Base-by-base conservation (phyloP, 1,140 invertebrate species). In the Globodera rostochiensis region DNA sequence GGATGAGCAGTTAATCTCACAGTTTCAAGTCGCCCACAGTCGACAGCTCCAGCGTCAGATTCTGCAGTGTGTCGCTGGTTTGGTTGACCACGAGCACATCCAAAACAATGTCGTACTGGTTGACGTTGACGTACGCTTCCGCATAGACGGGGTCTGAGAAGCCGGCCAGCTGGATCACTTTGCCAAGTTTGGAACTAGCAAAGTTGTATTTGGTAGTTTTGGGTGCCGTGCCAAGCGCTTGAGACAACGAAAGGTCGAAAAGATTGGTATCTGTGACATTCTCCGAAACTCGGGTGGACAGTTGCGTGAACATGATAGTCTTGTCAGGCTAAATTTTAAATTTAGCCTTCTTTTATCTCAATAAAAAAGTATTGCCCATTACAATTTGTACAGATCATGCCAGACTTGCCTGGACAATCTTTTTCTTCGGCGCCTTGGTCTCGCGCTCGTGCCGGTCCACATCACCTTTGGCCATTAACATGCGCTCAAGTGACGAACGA, bases 101-200 rank as follows among this genome's bases (percentile, higher is more conserved):
- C n/a, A 98, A 91, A 57, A 97, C 95, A 87, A 98, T 97, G 87
- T 98, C 96, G 90, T 98, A 99, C 91, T 99, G 97, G 91, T 99
- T 99, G 74, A 99, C 97, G 90, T 99, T 94, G 0, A 99, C 97
- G 89, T 99, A 96, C 36, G 97, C 97, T 91, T 99, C 98, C 13
- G 97, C 95, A 91, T 99, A 99, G 66, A 99, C 96, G 49, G 98
- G 97, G 92, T 99, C 98, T 0, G 96, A 98, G 91, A 98, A 98
- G 25, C 97, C 98, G n/a, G 97, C 98, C 81, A 99, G 92, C 90
- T 99, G 97, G n/a, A 95, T 97, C 77, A 93, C 92, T 92, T 97
- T 93, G 86, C 92, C 93, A 5, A 93, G 89, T 86, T 93, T 93
- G 19, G 92, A 92, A 49, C 92, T 90, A n/a, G 91, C 91, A n/a